These are phyloP conservation scores for Drosophila paramelanica DNA, from an alignment of 2,888 invertebrate species.

Conservation along the genomic window DNA sequence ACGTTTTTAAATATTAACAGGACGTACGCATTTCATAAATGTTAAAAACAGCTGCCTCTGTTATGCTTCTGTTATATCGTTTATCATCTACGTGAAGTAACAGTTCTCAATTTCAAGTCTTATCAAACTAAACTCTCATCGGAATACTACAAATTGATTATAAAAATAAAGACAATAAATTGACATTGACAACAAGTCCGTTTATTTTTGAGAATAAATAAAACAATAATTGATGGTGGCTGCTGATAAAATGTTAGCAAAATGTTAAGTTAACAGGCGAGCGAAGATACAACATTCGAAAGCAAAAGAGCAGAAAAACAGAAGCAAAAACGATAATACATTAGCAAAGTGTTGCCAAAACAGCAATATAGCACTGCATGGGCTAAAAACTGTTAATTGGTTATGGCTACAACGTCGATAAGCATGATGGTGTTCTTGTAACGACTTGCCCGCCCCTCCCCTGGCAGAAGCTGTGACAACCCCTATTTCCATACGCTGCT, in stretches of 20 bases:
- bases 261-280: constrained; percentile 32
- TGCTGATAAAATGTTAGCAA: constrained; percentile 20
- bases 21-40: not conserved
- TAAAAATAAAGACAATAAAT: not conserved
- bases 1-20: not conserved
- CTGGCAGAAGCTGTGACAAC: constrained; percentile 1
- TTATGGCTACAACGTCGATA: constrained; percentile 6
- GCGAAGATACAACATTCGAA: constrained; percentile 13
- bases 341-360: constrained; percentile 13
- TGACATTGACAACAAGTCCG: no score
- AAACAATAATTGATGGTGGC: not conserved
- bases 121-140: not conserved
- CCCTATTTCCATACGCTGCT: constrained; percentile 21
- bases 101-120: not conserved
- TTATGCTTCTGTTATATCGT: not conserved
- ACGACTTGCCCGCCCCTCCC: not conserved
- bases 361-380: not conserved
- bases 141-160: not conserved
- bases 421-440: not conserved
- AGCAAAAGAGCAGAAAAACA: constrained; percentile 7
- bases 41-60: constrained; percentile 15
- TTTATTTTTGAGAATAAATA: not conserved
- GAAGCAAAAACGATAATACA: constrained; percentile 9
- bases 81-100: no score
- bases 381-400: not conserved